Base-by-base conservation (phyloP, 2,113 vertebrate species). In the Nibea coibor region DNA sequence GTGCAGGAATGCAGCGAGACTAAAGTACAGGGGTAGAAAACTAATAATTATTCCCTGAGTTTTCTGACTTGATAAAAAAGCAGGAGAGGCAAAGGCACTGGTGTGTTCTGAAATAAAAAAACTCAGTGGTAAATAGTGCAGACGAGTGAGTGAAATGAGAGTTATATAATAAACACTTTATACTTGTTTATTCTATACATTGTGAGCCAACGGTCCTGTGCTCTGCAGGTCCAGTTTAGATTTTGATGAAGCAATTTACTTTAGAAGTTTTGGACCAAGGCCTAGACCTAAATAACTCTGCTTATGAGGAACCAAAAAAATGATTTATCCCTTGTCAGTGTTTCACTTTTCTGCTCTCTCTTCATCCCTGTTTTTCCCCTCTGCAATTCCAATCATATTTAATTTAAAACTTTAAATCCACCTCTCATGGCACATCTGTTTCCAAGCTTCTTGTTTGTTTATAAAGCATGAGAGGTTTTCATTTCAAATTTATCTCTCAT, bases 31-130 rank as follows among this genome's bases (percentile, higher is more conserved):
- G 78, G 75, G 31, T 43, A 57, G 71, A 80, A 70, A 69, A 86
- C 73, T 68, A 81, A 89, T 77, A 71, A 87, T 83, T 83, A 89
- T 75, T 81, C 58, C 78, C 80, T 48, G 67, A 67, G 58, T 31
- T 65, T 79, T 78, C 75, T 68, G 42, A 80, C 70, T 86, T 70
- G 42, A 24, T 64, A 59, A 83, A 76, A 71, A 56, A 59, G 68
- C 58, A 50, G 42, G 42, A 22, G 16, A 50, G 26, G 54, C 26
- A 22, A 73, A 56, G 4, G 48, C 14, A 26, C 66, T 31, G 47
- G 5, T 71, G 63, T 45, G n/a, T 58, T 58, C 61, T 35, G 2
- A 7, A 31, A 53, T 65, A 53, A 80, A 54, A 35, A 28, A 66
- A 48, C 45, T 61, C 53, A 22, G 53, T 10, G 1, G 31, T 71